Conservation (phyloP, 1,140 invertebrate species). For the Platorchestia sp. region DNA sequence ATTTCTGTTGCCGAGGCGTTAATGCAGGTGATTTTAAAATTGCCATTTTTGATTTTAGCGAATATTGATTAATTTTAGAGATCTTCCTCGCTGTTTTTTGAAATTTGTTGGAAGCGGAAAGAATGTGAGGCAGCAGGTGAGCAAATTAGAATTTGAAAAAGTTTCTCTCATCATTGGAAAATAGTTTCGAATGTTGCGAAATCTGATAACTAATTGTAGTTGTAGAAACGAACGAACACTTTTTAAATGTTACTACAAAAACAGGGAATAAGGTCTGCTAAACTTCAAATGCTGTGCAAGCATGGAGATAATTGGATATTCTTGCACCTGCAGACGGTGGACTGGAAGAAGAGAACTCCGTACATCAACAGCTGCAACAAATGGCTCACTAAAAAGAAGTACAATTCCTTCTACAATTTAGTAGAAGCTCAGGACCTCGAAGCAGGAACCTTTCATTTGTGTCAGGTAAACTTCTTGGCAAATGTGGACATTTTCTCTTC, state of each 20-base stretch:
- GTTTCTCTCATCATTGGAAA: background rate
- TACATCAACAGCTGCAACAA: constrained; percentile 70
- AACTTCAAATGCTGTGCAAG: background rate
- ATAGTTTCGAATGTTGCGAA: background rate
- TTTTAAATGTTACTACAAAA: background rate
- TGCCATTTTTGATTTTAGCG: background rate
- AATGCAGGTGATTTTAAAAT: too few relatives aligned
- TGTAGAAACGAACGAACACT: background rate
- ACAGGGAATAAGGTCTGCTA: background rate
- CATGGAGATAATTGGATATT: background rate
- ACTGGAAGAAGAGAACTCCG: background rate
- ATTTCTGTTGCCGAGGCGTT: too few relatives aligned
- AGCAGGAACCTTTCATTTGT: constrained; percentile 81
- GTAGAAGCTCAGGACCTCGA: constrained; percentile 85
- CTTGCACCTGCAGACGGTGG: background rate
- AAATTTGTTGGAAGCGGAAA: too few relatives aligned
- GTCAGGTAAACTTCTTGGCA: constrained; percentile 61
- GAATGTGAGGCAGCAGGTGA: background rate
- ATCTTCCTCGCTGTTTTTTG: background rate
- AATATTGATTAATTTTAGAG: background rate
- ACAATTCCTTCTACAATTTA: constrained; percentile 90
- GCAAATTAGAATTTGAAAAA: background rate
- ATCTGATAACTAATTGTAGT: background rate
- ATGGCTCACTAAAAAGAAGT: constrained; percentile 83
- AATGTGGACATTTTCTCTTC: too few relatives aligned